Base-by-base conservation (phyloP, 2,797 vertebrate genomes). In the Anolis apletophallus region DNA sequence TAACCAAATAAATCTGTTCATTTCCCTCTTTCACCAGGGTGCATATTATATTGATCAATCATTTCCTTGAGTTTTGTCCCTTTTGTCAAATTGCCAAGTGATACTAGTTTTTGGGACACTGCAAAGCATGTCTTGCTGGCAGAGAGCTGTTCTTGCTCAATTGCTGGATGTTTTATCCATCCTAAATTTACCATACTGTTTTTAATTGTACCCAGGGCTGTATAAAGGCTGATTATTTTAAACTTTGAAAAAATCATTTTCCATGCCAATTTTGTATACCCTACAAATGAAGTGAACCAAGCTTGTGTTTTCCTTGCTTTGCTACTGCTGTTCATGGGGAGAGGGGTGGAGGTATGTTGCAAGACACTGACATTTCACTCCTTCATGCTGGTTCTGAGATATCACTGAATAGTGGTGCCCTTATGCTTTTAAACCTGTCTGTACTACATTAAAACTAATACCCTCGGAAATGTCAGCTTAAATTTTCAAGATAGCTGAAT, bases 151-250 rank as follows among this genome's bases (percentile, higher is more conserved):
- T 59, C 73, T 75, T 84, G 46, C 78, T 91, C 71, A 89, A 73
- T 89, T 84, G 57, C 89, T 92, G 52, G 73, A 73, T 12, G 10
- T 32, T 34, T 40, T 9, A 69, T 83, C 67, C 85, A 90, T 77
- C 87, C 81, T 36, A 73, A 85, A 87, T 71, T 85, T 89, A 84
- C 85, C 87, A 75, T 83, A 40, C 57, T 91, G 88, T n/a, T 17
- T 29, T 16, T 7, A 7, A 54, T 68, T 50, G 11, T 68, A n/a
- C 50, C 61, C 86, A 81, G 90, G 11, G 19, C 21, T 54, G 46
- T 17, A 46, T 23, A 57, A 26, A 61, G 67, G 34, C 55, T 19
- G 69, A 21, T 9, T 36, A 19, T 19, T 72, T 36, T 21, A 26
- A 16, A 29, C 11, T 50, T 74, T 5, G 57, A 46, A 59, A 83